These are phyloP conservation scores for Xenus cinereus DNA, from an alignment of 2,113 vertebrate species.

Conservation along the genomic window DNA sequence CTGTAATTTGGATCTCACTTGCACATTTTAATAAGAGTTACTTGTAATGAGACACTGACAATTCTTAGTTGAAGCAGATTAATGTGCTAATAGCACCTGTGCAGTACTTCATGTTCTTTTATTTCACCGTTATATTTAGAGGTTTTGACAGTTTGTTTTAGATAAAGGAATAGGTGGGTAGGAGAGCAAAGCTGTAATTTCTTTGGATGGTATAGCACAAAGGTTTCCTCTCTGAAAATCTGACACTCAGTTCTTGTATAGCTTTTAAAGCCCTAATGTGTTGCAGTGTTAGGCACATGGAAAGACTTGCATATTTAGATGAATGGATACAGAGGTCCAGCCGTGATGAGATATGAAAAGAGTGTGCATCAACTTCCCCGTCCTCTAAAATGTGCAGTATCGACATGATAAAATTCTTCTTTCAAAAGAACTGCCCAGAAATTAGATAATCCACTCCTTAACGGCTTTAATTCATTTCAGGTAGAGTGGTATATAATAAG, in stretches of 20 bases:
- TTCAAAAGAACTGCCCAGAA: neutral
- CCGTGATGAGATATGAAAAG: neutral
- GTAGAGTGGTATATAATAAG: neutral
- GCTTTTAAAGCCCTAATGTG: neutral
- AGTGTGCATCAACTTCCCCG: neutral
- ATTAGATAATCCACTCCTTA: neutral
- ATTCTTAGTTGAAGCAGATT: neutral
- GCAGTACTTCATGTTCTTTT: constrained; percentile 3
- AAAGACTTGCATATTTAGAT: neutral
- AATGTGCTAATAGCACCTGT: neutral
- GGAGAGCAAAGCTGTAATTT: neutral
- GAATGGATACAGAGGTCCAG: neutral
- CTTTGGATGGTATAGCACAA: neutral
- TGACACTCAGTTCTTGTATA: neutral
- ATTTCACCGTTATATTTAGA: neutral
- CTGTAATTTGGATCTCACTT: neutral
- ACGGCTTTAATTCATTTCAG: neutral
- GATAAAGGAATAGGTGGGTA: neutral
- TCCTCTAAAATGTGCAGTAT: neutral
- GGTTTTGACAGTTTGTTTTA: neutral
- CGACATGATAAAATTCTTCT: neutral
- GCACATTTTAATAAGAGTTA: neutral
- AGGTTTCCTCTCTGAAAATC: neutral
- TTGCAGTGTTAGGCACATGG: neutral
- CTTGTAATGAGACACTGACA: neutral